Conservation (phyloP, 37 sponge, comb jelly and placozoan genomes). For the Amphimedon queenslandica region DNA sequence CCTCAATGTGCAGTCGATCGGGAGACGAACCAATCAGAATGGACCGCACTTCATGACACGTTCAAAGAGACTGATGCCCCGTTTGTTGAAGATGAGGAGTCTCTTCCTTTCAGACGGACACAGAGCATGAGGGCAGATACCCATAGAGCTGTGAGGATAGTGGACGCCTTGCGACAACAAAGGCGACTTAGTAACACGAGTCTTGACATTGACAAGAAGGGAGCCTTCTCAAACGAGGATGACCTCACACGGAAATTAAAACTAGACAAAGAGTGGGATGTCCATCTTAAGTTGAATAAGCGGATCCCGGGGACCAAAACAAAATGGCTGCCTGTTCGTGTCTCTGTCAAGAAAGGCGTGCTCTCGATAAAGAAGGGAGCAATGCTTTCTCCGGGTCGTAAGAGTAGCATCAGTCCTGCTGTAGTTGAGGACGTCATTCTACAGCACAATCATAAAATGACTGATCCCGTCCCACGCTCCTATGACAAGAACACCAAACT, state of each 20-base stretch:
- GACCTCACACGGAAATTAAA: slow-evolving; percentile 40
- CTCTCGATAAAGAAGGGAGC: slow-evolving; percentile 22
- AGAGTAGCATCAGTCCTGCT: slow-evolving; percentile 10
- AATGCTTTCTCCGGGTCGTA: slow-evolving; percentile 1
- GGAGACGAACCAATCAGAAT: not conserved
- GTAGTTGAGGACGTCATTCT: slow-evolving; percentile 48
- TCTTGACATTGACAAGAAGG: slow-evolving; percentile 20
- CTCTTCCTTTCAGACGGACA: slow-evolving; percentile 61
- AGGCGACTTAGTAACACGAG: slow-evolving; percentile 59
- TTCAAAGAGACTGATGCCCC: not conserved
- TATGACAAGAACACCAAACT: slow-evolving; percentile 56
- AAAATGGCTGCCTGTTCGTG: slow-evolving; percentile 77
- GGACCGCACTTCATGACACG: slow-evolving; percentile 5
- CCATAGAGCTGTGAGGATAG: slow-evolving; percentile 43
- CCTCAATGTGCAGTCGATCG: not conserved
- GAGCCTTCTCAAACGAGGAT: slow-evolving; percentile 23
- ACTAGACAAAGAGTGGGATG: slow-evolving; percentile 51
- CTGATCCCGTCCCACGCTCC: slow-evolving; percentile 22
- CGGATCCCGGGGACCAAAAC: slow-evolving; percentile 48
- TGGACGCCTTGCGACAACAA: slow-evolving; percentile 43
- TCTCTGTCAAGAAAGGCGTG: slow-evolving; percentile 61
- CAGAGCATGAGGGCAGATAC: slow-evolving; percentile 64
- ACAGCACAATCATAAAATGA: slow-evolving; percentile 69
- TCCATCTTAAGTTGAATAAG: slow-evolving; percentile 62
- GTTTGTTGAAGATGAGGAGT: not conserved